Percentiles rank a stretch among this genome's conserved stretches.
Evolutionary conservation across 2,888 invertebrate species (phyloP).

Genomic region (Ceraclea dissimilis): DNA sequence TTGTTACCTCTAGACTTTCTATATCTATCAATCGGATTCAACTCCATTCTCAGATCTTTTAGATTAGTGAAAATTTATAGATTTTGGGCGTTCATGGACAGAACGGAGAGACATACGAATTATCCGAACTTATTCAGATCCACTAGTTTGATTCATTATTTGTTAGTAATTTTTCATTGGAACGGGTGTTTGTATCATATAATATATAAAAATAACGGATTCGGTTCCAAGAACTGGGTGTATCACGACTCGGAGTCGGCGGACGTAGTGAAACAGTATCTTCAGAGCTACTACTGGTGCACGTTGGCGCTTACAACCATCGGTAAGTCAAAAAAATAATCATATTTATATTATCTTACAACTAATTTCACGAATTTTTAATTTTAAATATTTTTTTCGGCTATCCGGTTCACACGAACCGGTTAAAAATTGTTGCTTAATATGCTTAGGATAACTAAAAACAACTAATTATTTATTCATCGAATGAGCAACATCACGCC

Average conservation of each 20-base stretch:
- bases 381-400: not conserved
- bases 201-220: constrained; percentile 91
- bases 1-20: constrained; percentile 95
- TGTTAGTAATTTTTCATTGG: constrained; percentile 98
- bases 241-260: constrained; percentile 78
- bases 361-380: not conserved
- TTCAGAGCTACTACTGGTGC: constrained; percentile 98
- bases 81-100: constrained; percentile 98
- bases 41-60: constrained; percentile 92
- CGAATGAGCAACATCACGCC: no score
- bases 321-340: constrained; percentile 56
- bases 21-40: constrained; percentile 94
- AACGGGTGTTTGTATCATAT: constrained; percentile 98
- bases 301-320: constrained; percentile 93
- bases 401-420: not conserved
- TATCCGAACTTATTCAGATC: constrained; percentile 95
- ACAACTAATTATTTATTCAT: no score
- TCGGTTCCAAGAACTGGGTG: constrained; percentile 90
- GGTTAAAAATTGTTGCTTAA: no score
- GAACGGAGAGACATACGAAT: constrained; percentile 97
- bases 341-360: not conserved
- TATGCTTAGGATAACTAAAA: no score
- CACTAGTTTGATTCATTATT: constrained; percentile 88
- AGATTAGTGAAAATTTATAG: constrained; percentile 95
- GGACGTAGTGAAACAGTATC: constrained; percentile 89